Evolutionary conservation across 2,113 vertebrate species (phyloP).

Genomic region (Larimichthys crocea): DNA sequence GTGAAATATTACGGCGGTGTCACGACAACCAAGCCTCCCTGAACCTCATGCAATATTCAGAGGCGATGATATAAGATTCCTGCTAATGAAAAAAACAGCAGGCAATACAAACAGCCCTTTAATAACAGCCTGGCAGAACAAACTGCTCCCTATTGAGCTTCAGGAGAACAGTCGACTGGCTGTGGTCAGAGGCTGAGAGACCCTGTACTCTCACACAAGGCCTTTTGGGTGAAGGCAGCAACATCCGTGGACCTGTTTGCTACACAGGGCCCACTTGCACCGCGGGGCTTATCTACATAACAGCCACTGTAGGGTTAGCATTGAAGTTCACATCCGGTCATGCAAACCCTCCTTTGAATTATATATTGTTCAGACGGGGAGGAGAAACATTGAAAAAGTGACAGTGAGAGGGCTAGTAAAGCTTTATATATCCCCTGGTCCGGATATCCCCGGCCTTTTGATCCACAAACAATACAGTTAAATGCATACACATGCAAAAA

Average conservation of each 20-base stretch:
- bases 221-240: slow-evolving; percentile 28
- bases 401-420: not conserved
- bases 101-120: slow-evolving; percentile 79
- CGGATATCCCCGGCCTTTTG: slow-evolving; percentile 1
- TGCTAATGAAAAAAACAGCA: slow-evolving; percentile 79
- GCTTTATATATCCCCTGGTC: not conserved
- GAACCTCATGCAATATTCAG: slow-evolving; percentile 83
- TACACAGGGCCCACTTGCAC: not conserved
- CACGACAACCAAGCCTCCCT: slow-evolving; percentile 69
- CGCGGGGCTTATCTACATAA: slow-evolving; percentile 7
- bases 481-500: slow-evolving; percentile 41
- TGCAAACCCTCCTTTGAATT: slow-evolving; percentile 8
- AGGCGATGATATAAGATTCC: slow-evolving; percentile 78
- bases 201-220: slow-evolving; percentile 6
- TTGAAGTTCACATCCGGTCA: not conserved
- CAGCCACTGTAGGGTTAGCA: not conserved
- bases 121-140: slow-evolving; percentile 65
- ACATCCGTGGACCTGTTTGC: not conserved
- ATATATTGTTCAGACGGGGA: not conserved
- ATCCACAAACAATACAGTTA: slow-evolving; percentile 15
- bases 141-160: slow-evolving; percentile 45
- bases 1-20: slow-evolving; percentile 77
- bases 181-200: slow-evolving; percentile 23
- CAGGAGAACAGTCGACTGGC: slow-evolving; percentile 21
- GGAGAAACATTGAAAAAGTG: not conserved